Evolutionary conservation across 2,797 vertebrate genomes (phyloP).

Genomic region (Gallinago nigripennis): DNA sequence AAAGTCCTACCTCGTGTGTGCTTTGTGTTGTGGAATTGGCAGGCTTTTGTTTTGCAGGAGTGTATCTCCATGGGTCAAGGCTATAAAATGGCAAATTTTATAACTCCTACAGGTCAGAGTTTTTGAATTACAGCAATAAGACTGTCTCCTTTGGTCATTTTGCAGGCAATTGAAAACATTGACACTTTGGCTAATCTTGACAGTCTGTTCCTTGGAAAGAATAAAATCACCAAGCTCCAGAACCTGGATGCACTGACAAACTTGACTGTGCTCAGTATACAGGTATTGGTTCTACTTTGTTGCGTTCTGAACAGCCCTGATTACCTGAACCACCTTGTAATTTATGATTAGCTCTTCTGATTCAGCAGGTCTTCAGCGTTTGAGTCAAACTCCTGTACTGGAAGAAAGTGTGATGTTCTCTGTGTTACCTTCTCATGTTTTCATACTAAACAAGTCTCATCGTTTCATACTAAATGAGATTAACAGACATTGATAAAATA

Average conservation of each 20-base stretch:
- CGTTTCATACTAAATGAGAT: background rate
- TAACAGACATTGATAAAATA: background rate
- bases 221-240: slow-evolving; percentile 96
- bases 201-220: slow-evolving; percentile 97
- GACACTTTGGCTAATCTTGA: slow-evolving; percentile 87
- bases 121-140: background rate
- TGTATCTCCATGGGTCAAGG: background rate
- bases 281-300: slow-evolving; percentile 78
- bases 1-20: accelerated
- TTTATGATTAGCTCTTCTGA: background rate
- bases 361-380: background rate
- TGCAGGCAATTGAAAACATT: slow-evolving; percentile 92
- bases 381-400: background rate
- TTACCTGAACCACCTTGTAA: background rate
- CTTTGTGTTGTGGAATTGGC: background rate
- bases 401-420: background rate
- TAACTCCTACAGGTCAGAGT: background rate
- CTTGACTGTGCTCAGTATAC: slow-evolving; percentile 94
- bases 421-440: background rate
- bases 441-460: background rate
- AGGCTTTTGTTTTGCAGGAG: background rate
- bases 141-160: background rate
- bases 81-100: background rate
- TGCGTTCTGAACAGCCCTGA: background rate
- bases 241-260: slow-evolving; percentile 92